A percentile compares a stretch with the other conserved stretches of the same genome.
phyloP scores from a whole-genome alignment of 2,113 vertebrate species.

The Myodes glareolus region DNA sequence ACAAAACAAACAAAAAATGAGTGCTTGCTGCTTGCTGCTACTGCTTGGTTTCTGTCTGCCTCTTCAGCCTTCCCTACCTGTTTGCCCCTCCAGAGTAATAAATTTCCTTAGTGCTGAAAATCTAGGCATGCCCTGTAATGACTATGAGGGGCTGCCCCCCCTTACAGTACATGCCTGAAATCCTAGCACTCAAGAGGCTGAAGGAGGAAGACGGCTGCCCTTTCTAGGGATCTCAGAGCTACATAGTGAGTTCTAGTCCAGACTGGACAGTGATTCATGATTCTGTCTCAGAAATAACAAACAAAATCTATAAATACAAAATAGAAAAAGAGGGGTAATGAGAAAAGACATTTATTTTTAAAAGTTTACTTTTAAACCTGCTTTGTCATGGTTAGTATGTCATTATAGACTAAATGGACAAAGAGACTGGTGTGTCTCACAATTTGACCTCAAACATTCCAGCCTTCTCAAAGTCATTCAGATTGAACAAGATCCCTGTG shows the following conservation, averaged over 20 bases:
- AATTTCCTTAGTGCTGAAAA: not conserved
- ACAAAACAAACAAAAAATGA: too few relatives aligned
- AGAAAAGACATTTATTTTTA: not conserved
- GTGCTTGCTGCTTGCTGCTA: not conserved
- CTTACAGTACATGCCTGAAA: not conserved
- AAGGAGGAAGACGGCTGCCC: not conserved
- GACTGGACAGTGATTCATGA: not conserved
- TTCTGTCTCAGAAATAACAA: not conserved
- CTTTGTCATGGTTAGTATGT: not conserved
- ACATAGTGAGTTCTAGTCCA: not conserved
- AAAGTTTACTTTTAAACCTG: not conserved
- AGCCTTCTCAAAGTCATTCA: not conserved
- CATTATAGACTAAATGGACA: not conserved
- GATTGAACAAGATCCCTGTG: not conserved
- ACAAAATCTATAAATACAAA: not conserved
- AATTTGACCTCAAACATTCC: not conserved
- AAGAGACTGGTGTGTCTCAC: fast-evolving
- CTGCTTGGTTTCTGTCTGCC: not conserved
- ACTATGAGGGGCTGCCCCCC: not conserved
- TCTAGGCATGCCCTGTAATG: not conserved
- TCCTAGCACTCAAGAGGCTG: not conserved
- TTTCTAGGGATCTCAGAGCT: not conserved
- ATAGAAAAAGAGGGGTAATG: not conserved
- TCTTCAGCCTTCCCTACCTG: not conserved
- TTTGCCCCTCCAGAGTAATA: too few relatives aligned